phyloP scores from a whole-genome alignment of 2,888 invertebrate species.

The Habrosyne pyritoides region DNA sequence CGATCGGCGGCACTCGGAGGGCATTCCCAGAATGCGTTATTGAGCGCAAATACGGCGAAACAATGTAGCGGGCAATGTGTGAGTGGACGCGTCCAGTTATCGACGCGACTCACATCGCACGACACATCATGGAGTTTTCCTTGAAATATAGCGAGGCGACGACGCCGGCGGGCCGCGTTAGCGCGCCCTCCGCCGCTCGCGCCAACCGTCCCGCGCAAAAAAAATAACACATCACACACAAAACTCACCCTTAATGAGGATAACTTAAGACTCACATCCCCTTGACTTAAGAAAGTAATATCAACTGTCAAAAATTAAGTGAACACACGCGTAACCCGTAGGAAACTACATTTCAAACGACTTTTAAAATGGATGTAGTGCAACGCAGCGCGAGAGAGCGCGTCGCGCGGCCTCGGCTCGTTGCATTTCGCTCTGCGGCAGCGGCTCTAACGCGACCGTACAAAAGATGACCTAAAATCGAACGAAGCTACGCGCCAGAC shows the following conservation, averaged over 20 bases:
- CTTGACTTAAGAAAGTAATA: conserved; percentile 63
- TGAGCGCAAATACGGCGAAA: conserved; percentile 43
- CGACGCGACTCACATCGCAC: conserved; percentile 49
- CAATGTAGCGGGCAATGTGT: conserved; percentile 45
- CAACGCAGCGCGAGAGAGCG: conserved; percentile 68
- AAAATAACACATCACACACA: conserved; percentile 56
- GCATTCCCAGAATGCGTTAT: conserved; percentile 51
- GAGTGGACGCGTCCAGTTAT: conserved; percentile 47
- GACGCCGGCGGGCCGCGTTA: conserved; percentile 55
- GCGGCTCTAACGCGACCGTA: conserved; percentile 73
- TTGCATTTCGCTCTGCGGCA: conserved; percentile 78
- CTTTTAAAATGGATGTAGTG: conserved; percentile 75
- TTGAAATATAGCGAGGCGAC: conserved; percentile 66
- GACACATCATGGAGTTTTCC: conserved; percentile 69
- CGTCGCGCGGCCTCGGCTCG: conserved; percentile 79
- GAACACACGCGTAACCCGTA: conserved; percentile 77
- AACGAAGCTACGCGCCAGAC: conserved; percentile 68
- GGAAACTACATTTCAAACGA: conserved; percentile 75
- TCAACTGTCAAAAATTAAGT: conserved; percentile 84
- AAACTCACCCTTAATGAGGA: conserved; percentile 66
- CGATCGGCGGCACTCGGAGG: conserved; percentile 33
- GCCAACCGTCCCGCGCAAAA: conserved; percentile 79
- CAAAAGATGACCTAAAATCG: conserved; percentile 83
- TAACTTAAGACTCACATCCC: conserved; percentile 66
- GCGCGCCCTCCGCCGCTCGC: conserved; percentile 65